Evolutionary conservation across 35 echinoderm and acorn worm species (phyloP).

Genomic region (Stichopus chloronotus): DNA sequence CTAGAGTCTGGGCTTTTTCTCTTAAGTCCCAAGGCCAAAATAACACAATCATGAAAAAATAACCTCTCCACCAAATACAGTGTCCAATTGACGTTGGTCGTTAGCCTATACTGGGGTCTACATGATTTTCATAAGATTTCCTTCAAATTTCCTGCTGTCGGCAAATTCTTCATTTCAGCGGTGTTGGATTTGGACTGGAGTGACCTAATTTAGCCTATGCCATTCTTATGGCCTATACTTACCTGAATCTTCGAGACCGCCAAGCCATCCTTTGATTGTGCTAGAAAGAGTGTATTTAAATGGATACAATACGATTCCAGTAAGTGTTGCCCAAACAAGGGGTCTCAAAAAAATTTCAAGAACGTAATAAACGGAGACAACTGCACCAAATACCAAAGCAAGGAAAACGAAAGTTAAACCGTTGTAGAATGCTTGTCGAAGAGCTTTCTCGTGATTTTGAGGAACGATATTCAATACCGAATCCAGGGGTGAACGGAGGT

Average conservation of each 20-base stretch:
- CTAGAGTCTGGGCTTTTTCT: no score
- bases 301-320: slow-evolving; percentile 77
- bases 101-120: no score
- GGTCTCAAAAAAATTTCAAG: slow-evolving; percentile 77
- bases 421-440: slow-evolving; percentile 82
- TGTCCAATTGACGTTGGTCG: no score
- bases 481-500: slow-evolving; percentile 77
- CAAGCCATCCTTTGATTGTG: slow-evolving; percentile 74
- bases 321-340: slow-evolving; percentile 74
- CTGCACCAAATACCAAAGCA: slow-evolving; percentile 61
- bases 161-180: no score
- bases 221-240: neutral
- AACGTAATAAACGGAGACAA: slow-evolving; percentile 76
- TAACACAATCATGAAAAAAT: no score
- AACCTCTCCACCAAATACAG: no score
- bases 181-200: no score
- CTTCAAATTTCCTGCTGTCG: no score
- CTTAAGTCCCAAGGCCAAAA: no score
- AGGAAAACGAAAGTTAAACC: slow-evolving; percentile 64
- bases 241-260: slow-evolving; percentile 77
- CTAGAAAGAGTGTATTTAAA: slow-evolving; percentile 83
- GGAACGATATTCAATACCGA: slow-evolving; percentile 75
- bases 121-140: no score
- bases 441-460: slow-evolving; percentile 76
- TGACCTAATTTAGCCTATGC: no score